Conservation (phyloP, 2,797 vertebrate species). For the Lithobates sylvaticus region DNA sequence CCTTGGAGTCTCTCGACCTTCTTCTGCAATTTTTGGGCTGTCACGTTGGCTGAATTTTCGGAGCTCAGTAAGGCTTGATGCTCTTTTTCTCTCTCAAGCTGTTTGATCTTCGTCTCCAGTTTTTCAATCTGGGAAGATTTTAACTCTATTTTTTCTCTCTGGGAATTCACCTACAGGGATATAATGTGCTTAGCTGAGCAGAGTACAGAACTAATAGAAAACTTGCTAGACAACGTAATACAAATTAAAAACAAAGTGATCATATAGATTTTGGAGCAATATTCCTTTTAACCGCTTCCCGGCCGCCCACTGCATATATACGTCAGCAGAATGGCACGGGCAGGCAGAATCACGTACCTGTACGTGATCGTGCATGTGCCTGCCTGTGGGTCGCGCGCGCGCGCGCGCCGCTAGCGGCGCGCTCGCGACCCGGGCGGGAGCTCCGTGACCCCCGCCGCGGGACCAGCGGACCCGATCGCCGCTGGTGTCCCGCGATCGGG, state of each 20-base stretch:
- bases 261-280: not conserved
- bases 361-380: no score
- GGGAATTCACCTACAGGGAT: conserved; percentile 51
- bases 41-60: conserved; percentile 62
- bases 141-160: conserved; percentile 59
- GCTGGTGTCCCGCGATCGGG: no score
- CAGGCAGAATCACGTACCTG: no score
- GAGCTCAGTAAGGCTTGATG: conserved; percentile 55
- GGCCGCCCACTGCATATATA: no score
- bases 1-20: conserved; percentile 70
- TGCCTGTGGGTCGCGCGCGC: no score
- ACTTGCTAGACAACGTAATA: not conserved
- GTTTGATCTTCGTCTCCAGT: conserved; percentile 59
- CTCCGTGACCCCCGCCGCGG: no score
- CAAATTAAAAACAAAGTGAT: not conserved
- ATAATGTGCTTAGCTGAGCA: not conserved
- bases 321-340: no score
- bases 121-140: conserved; percentile 61
- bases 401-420: no score
- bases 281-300: no score
- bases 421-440: no score
- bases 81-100: conserved; percentile 54
- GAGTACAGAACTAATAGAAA: not conserved
- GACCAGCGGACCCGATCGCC: no score
- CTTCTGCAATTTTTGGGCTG: conserved; percentile 62